Conservation (phyloP, 92 coral and sea anemone genomes). For the Epizoanthus stellaris region DNA sequence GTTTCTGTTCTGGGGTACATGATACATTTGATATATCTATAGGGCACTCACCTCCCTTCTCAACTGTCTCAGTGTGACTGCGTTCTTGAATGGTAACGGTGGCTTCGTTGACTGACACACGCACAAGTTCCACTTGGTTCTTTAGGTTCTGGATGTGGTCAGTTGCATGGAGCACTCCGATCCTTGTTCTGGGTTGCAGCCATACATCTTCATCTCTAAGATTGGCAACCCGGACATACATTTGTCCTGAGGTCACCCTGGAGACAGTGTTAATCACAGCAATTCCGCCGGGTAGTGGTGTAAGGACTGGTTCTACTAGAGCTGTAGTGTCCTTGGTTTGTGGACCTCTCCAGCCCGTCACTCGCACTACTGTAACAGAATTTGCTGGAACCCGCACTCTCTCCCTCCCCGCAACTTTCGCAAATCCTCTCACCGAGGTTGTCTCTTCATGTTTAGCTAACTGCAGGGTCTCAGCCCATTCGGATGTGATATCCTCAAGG, state of each 20-base stretch:
- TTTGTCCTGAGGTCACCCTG: constrained; percentile 10
- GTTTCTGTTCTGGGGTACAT: constrained; percentile 54
- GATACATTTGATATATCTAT: constrained; percentile 44
- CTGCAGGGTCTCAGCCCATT: constrained; percentile 28
- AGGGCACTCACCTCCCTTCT: constrained; percentile 42
- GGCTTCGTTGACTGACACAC: constrained; percentile 51
- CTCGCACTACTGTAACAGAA: constrained; percentile 41
- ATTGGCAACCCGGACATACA: constrained; percentile 34
- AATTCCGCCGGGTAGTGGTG: constrained; percentile 21
- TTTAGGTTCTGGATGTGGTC: constrained; percentile 48
- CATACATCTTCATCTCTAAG: constrained; percentile 41
- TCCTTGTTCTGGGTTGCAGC: constrained; percentile 37
- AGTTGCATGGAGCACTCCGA: constrained; percentile 35
- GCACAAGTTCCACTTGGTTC: constrained; percentile 21
- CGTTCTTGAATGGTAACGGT: constrained; percentile 45
- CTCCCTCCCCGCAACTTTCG: constrained; percentile 45
- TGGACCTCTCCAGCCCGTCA: constrained; percentile 42
- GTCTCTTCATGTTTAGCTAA: constrained; percentile 16
- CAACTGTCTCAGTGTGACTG: background rate
- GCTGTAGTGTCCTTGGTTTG: background rate
- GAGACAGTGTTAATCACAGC: constrained; percentile 29
- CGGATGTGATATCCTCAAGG: constrained; percentile 42
- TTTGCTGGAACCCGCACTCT: constrained; percentile 45
- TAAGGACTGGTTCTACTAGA: constrained; percentile 37
- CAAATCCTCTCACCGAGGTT: constrained; percentile 32